phyloP scores from a whole-genome alignment of 2,797 vertebrate genomes.

The Caiman crocodilus region DNA sequence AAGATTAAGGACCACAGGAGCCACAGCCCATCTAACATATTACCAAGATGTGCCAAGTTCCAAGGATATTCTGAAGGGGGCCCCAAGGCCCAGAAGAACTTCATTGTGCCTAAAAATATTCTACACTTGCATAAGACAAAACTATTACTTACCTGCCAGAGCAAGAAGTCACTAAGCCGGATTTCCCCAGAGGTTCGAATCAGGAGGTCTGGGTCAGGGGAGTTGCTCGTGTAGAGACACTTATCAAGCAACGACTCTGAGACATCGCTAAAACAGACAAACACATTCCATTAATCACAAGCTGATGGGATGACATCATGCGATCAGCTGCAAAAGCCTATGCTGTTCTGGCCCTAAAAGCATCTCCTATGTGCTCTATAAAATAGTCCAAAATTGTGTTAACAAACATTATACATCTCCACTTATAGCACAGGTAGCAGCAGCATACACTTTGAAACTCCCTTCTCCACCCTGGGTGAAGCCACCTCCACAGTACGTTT shows the following conservation, averaged over 20 bases:
- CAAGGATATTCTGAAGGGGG: not conserved
- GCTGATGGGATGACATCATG: accelerated
- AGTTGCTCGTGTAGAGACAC: slow-evolving; percentile 95
- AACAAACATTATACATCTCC: slow-evolving; percentile 25
- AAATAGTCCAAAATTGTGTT: slow-evolving; percentile 1
- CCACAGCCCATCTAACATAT: not conserved
- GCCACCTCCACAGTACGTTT: slow-evolving; percentile 52
- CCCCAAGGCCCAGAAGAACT: not conserved
- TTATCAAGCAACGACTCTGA: slow-evolving; percentile 92
- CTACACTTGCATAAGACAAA: not conserved
- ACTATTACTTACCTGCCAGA: slow-evolving; percentile 97
- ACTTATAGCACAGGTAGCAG: slow-evolving; percentile 21
- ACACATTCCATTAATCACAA: not conserved
- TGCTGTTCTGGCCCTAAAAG: slow-evolving; percentile 6
- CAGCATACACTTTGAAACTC: not conserved
- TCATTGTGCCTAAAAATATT: too few species aligned
- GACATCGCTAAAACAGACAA: slow-evolving; percentile 86
- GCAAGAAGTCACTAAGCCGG: slow-evolving; percentile 96
- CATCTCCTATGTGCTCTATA: not conserved
- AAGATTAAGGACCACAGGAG: not conserved
- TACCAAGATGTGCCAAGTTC: not conserved
- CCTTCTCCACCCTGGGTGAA: slow-evolving; percentile 51
- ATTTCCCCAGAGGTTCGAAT: slow-evolving; percentile 98
- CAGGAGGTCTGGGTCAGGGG: slow-evolving; percentile 95
- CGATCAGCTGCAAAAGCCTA: slow-evolving; percentile 6